A percentile compares a stretch with the other conserved stretches of the same genome.
These are phyloP conservation scores for Brachionus koreanus DNA, from an alignment of 1,140 invertebrate genomes.

Conservation along the genomic window DNA sequence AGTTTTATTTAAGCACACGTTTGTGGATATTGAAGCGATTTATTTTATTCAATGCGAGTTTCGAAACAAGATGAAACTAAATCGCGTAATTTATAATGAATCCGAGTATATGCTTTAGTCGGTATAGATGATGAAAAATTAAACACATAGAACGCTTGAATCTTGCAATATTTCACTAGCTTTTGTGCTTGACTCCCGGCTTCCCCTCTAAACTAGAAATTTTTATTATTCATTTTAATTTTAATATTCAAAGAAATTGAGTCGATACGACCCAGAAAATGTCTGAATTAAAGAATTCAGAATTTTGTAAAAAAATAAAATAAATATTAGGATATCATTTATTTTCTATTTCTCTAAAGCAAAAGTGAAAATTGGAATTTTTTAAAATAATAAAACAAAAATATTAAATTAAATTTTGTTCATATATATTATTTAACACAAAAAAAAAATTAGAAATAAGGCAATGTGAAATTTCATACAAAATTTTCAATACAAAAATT, in stretches of 20 bases:
- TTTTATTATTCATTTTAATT: neutral
- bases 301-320: neutral
- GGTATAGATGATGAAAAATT: neutral
- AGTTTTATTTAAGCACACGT: neutral
- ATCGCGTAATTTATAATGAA: neutral
- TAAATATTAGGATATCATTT: too few species aligned
- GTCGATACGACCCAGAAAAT: neutral
- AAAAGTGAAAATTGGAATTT: too few species aligned
- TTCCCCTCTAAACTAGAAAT: neutral
- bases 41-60: neutral
- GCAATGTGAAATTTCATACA: too few species aligned
- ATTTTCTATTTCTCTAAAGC: too few species aligned
- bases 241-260: neutral
- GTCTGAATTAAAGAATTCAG: neutral
- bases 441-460: too few species aligned
- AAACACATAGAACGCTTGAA: neutral
- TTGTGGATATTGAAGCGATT: neutral
- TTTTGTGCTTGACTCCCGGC: neutral
- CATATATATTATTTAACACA: too few species aligned
- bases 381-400: too few species aligned
- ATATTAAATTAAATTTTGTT: too few species aligned
- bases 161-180: neutral
- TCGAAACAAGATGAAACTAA: neutral
- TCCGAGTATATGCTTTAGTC: neutral
- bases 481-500: too few species aligned